These are phyloP conservation scores for Parapsyche elsis DNA, from an alignment of 1,140 invertebrate species.

Conservation along the genomic window DNA sequence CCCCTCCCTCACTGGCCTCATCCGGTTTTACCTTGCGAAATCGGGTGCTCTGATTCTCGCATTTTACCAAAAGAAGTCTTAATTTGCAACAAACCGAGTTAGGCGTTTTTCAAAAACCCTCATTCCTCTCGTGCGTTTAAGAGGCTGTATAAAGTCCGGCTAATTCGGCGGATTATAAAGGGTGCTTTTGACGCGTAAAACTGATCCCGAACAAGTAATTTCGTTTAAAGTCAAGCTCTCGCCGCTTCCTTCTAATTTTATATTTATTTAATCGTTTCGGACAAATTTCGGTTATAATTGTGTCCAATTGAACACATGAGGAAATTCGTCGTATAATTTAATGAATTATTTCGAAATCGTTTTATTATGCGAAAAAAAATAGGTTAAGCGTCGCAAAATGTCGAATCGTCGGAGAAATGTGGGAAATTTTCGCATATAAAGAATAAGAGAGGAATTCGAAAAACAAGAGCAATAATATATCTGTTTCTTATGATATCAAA, in stretches of 20 bases:
- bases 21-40: not conserved
- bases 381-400: too few species aligned
- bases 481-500: not conserved
- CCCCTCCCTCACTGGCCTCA: not conserved
- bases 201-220: not conserved
- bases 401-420: too few species aligned
- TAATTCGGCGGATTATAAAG: slow-evolving; percentile 12
- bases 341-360: too few species aligned
- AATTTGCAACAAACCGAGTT: slow-evolving; percentile 24
- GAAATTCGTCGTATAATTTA: too few species aligned
- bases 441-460: too few species aligned
- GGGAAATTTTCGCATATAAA: too few species aligned
- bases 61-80: slow-evolving; percentile 14
- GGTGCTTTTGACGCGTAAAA: slow-evolving; percentile 5
- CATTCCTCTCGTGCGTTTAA: not conserved
- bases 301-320: too few species aligned
- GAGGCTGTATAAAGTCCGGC: not conserved
- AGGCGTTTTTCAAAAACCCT: not conserved
- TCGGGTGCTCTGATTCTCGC: slow-evolving; percentile 12
- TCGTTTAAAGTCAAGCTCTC: not conserved
- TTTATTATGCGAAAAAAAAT: too few species aligned
- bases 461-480: not conserved
- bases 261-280: too few species aligned
- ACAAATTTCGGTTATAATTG: too few species aligned
- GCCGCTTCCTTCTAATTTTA: too few species aligned